These are phyloP conservation scores for Phalanger gymnotis DNA, from an alignment of 2,797 vertebrate genomes.

Conservation along the genomic window DNA sequence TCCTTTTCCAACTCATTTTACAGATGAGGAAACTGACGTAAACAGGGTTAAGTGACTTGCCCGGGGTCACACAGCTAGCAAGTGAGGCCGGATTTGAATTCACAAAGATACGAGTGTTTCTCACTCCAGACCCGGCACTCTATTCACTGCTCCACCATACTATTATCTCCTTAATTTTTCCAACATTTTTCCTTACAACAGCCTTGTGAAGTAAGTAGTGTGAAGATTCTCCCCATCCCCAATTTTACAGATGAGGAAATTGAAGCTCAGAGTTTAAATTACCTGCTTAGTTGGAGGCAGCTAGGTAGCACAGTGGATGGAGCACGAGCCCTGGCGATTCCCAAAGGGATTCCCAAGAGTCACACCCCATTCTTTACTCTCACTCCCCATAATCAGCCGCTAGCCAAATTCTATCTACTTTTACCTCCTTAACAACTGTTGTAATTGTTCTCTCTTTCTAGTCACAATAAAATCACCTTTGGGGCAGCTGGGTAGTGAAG, in stretches of 20 bases:
- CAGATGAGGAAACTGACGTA: neutral
- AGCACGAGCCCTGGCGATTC: too few species aligned
- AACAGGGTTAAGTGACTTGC: neutral
- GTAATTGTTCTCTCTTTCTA: too few species aligned
- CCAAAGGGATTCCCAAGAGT: too few species aligned
- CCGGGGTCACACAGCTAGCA: neutral
- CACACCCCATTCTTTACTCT: too few species aligned
- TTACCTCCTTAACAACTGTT: too few species aligned
- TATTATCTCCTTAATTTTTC: constrained; percentile 13
- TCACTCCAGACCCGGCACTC: neutral
- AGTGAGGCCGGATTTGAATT: neutral
- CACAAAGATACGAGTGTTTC: neutral
- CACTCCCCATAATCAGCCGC: too few species aligned
- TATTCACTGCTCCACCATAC: neutral
- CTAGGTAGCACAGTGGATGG: too few species aligned
- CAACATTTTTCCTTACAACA: constrained; percentile 33
- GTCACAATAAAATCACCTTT: too few species aligned
- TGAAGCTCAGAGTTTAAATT: constrained; percentile 45
- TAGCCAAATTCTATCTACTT: too few species aligned
- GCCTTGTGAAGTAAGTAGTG: neutral
- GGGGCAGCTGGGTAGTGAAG: too few species aligned
- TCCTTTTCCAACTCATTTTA: neutral
- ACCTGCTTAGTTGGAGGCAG: too few species aligned
- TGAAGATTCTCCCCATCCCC: constrained; percentile 22
- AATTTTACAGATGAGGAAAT: constrained; percentile 47